phyloP scores from a whole-genome alignment of 2,888 invertebrate species.

The Panzeria rudis region DNA sequence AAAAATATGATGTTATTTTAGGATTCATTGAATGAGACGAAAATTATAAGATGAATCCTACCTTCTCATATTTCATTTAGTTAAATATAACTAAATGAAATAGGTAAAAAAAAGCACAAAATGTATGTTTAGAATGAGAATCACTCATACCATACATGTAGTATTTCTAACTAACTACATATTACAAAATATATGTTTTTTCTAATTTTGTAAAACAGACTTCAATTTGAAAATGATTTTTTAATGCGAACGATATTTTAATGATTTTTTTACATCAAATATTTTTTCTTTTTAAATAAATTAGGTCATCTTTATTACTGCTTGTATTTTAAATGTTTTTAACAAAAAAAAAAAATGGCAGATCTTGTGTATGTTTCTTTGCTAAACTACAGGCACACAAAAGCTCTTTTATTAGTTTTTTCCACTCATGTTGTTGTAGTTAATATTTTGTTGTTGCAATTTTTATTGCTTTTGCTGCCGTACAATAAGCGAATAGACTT shows the following conservation, averaged over 20 bases:
- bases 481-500: conserved; percentile 40
- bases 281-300: conserved; percentile 44
- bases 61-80: too few species aligned
- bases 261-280: conserved; percentile 27
- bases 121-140: too few species aligned
- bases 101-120: too few species aligned
- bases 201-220: conserved; percentile 36
- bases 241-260: conserved; percentile 39
- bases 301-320: conserved; percentile 71
- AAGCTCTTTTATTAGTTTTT: conserved; percentile 58
- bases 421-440: conserved; percentile 38
- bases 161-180: too few species aligned
- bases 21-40: too few species aligned
- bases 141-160: too few species aligned
- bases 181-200: background rate
- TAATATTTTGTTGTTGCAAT: conserved; percentile 34
- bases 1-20: too few species aligned
- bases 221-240: conserved; percentile 51
- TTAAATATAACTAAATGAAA: too few species aligned
- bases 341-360: conserved; percentile 37
- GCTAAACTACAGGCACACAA: conserved; percentile 38
- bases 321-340: conserved; percentile 55
- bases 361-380: conserved; percentile 43
- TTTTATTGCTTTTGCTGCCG: conserved; percentile 51
- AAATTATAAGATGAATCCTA: too few species aligned